Evolutionary conservation across 2,113 vertebrate genomes (phyloP), one percentile per base, ranked within the genome.

Genomic region (Puffinus mauretanicus): DNA sequence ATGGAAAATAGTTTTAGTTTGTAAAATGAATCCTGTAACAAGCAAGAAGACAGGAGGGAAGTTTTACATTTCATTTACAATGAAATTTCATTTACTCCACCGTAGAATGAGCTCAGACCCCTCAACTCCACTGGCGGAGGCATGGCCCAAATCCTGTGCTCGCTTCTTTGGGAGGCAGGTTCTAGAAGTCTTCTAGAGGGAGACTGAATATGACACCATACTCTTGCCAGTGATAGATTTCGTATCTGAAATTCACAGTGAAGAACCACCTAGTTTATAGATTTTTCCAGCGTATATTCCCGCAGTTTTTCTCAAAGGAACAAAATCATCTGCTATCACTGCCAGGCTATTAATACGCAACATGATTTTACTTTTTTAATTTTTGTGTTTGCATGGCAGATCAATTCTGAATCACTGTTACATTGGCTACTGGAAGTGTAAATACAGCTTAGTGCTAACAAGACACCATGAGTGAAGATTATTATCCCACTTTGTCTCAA

Each of bases 81-180:
- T 40, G 40, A 40, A 40, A 26, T 47, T 69, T 76, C 20, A 51
- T 79, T 72, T 77, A 65, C 44, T 55, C 29, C 40, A 61, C 11
- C 32, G 11, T 20, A 42, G 40, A 54, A 47, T 11, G 30, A 77
- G 42, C 46, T 70, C 67, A 47, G 24, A 29, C 4, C 6, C 40
- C 15, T 75, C 58, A 83, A 18, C 16, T 46, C n/a, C n/a, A 27
- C 49, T 21, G 20, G 46, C 1, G 4, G 51, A 78, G 27, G 34
- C 38, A 85, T 0, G 0, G 47, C 24, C 24, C 6, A 1, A 70
- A 84, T 22, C n/a, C n/a, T 71, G 29, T n/a, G 19, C 26, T 64
- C 34, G 29, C 10, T 38, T 81, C 64, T 64, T 46, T 27, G 27
- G 12, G 16, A 91, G 10, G 27, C 27, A 46, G 47, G 21, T 72